These are phyloP conservation scores for Columba livia DNA, from an alignment of 2,113 vertebrate genomes.

Conservation along the genomic window DNA sequence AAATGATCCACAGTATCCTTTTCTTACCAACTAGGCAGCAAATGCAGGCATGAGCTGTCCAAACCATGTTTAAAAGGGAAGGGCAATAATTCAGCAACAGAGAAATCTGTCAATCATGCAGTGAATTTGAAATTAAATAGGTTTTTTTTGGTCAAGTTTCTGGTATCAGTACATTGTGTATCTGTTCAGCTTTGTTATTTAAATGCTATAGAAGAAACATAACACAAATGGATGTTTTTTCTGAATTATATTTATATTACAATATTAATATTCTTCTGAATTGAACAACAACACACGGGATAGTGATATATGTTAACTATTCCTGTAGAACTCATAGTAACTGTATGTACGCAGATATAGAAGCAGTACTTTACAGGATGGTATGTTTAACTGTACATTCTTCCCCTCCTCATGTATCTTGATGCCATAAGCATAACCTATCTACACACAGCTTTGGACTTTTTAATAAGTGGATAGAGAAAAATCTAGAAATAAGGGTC, in stretches of 20 bases:
- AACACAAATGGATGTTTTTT: background rate
- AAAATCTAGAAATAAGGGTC: background rate
- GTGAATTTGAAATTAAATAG: background rate
- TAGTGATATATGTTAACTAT: background rate
- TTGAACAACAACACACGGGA: background rate
- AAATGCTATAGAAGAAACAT: background rate
- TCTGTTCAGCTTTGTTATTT: background rate
- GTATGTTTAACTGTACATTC: background rate
- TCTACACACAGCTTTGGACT: background rate
- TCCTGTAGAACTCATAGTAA: background rate
- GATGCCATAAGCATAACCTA: background rate
- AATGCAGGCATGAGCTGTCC: rapidly evolving
- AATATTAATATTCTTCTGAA: background rate
- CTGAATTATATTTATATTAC: background rate
- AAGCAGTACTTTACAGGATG: background rate
- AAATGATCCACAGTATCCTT: background rate
- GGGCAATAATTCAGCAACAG: background rate
- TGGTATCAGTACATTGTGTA: background rate
- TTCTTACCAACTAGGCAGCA: background rate
- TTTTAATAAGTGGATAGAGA: background rate
- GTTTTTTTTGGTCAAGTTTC: background rate
- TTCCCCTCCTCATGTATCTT: background rate
- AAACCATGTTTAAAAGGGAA: background rate
- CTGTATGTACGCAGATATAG: background rate
- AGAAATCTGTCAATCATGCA: background rate